These are phyloP conservation scores for Dynastes hyllus DNA, from an alignment of 2,888 invertebrate species.

Conservation along the genomic window DNA sequence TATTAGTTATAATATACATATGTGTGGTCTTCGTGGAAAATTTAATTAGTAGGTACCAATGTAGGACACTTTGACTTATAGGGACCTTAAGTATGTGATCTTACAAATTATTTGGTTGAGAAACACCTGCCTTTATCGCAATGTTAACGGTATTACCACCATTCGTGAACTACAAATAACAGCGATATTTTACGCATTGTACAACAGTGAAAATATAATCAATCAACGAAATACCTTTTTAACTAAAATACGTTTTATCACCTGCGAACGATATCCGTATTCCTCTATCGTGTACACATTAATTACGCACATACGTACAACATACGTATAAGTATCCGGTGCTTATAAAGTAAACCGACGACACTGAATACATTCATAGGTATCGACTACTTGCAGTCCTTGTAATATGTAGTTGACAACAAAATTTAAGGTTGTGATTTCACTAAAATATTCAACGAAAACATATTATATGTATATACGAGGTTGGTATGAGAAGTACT, in stretches of 20 bases:
- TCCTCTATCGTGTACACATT: not conserved
- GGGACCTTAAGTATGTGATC: slow-evolving; percentile 30
- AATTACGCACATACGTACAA: not conserved
- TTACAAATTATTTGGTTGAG: slow-evolving; percentile 37
- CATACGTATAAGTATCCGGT: too few species aligned
- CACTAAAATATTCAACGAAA: too few species aligned
- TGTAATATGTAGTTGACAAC: too few species aligned
- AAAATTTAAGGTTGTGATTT: too few species aligned
- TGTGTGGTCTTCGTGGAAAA: slow-evolving; percentile 27
- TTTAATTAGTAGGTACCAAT: slow-evolving; percentile 32
- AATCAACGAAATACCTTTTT: slow-evolving; percentile 33
- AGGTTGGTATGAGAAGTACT: too few species aligned
- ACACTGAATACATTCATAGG: too few species aligned
- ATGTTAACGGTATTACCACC: slow-evolving; percentile 40
- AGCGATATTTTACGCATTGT: slow-evolving; percentile 36
- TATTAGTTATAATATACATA: slow-evolving; percentile 7
- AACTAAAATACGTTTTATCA: slow-evolving; percentile 25
- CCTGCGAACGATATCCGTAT: slow-evolving; percentile 20
- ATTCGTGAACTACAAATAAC: slow-evolving; percentile 34
- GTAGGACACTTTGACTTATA: slow-evolving; percentile 36
- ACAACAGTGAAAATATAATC: slow-evolving; percentile 29
- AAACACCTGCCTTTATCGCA: slow-evolving; percentile 41
- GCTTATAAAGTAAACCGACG: too few species aligned
- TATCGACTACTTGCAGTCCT: too few species aligned
- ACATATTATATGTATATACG: too few species aligned